phyloP scores from a whole-genome alignment of 2,797 vertebrate genomes.

The Eulemur albifrons region DNA sequence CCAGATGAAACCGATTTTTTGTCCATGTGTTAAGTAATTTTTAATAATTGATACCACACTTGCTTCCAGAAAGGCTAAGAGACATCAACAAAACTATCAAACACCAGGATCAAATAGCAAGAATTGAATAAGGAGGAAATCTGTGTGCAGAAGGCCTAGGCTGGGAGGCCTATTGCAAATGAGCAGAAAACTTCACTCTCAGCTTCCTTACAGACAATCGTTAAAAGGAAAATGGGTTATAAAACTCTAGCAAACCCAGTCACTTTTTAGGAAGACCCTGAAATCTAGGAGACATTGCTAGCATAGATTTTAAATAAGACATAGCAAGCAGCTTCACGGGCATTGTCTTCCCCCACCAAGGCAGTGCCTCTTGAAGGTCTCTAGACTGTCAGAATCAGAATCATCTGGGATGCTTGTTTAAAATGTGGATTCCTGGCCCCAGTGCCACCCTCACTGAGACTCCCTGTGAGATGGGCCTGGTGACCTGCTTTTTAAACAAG shows the following conservation, averaged over 20 bases:
- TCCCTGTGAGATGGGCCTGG: neutral
- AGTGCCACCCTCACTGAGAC: neutral
- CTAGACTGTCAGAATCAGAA: neutral
- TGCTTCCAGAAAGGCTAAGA: neutral
- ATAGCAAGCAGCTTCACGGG: neutral
- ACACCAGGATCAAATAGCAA: neutral
- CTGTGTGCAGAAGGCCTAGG: neutral
- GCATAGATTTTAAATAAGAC: neutral
- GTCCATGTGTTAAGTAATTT: neutral
- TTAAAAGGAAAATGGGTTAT: neutral
- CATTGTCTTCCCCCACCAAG: neutral
- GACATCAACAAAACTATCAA: neutral
- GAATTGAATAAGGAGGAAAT: neutral
- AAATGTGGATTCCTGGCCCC: neutral
- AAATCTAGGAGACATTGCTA: neutral
- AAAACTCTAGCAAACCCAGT: neutral
- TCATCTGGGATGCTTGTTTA: neutral
- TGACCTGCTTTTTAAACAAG: neutral
- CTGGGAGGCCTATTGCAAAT: neutral
- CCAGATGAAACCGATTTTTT: neutral
- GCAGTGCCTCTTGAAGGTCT: neutral
- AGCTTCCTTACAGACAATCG: neutral
- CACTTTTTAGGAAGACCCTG: neutral
- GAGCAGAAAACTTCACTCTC: neutral
- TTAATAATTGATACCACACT: neutral